These are phyloP conservation scores for Drosophila mayri DNA, from an alignment of 1,140 invertebrate species.

Conservation along the genomic window DNA sequence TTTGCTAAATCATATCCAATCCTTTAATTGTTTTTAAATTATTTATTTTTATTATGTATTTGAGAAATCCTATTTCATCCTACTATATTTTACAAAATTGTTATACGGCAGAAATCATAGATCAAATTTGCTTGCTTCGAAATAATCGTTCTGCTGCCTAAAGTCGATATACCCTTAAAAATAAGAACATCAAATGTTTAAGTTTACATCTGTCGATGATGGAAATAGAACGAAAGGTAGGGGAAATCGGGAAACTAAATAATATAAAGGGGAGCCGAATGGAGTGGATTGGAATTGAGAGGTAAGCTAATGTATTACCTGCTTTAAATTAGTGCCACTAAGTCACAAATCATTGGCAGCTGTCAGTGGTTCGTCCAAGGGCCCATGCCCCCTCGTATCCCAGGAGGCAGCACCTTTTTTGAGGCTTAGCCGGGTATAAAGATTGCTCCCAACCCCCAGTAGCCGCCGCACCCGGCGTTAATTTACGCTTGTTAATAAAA, in stretches of 20 bases:
- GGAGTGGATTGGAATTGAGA: not conserved
- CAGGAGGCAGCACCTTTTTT: not conserved
- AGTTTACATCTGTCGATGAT: constrained; percentile 10
- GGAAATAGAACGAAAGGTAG: constrained; percentile 24
- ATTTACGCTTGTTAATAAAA: constrained; percentile 61
- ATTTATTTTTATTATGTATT: too few relatives aligned
- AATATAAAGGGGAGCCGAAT: not conserved
- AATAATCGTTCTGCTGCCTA: not conserved
- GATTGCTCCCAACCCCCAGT: constrained; percentile 14
- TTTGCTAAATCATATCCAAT: not conserved
- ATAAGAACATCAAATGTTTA: constrained; percentile 2
- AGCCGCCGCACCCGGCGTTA: constrained; percentile 13
- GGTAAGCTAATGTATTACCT: constrained; percentile 38
- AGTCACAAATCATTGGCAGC: constrained; percentile 43
- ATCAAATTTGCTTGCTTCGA: too few relatives aligned
- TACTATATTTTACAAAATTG: not conserved
- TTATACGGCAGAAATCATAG: too few relatives aligned
- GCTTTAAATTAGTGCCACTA: constrained; percentile 42
- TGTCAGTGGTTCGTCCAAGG: constrained; percentile 20
- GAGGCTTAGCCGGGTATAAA: constrained; percentile 12
- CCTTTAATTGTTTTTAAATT: not conserved
- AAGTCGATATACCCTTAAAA: not conserved
- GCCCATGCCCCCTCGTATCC: not conserved
- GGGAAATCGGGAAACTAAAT: not conserved
- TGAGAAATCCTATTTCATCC: not conserved